A percentile compares a stretch with the other conserved stretches of the same genome.
These are phyloP conservation scores for Luehdorfia chinensis DNA, from an alignment of 1,140 invertebrate genomes.

Conservation along the genomic window DNA sequence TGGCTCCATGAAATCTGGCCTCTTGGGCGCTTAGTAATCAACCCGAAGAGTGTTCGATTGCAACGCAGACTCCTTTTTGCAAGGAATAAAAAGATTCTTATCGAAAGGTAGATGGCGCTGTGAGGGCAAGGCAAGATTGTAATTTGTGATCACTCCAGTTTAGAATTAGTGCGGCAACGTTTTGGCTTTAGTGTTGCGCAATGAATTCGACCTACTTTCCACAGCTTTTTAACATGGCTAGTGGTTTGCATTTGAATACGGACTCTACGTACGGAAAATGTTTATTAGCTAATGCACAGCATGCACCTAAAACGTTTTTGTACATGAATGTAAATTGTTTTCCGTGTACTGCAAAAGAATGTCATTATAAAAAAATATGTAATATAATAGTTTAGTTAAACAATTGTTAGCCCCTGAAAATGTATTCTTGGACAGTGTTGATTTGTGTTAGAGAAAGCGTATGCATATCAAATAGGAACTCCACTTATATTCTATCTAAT, in stretches of 20 bases:
- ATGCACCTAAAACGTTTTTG: no score
- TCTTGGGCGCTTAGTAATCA: conserved; percentile 71
- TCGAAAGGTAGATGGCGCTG: conserved; percentile 54
- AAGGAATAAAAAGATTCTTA: conserved; percentile 69
- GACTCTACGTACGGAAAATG: conserved; percentile 13
- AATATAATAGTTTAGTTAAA: no score
- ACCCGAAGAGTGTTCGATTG: conserved; percentile 62
- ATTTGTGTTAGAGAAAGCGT: no score
- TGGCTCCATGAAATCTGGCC: conserved; percentile 68
- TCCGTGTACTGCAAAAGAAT: no score
- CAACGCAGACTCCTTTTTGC: conserved; percentile 57
- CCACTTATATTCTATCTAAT: no score
- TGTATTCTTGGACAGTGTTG: no score
- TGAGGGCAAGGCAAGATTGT: conserved; percentile 57
- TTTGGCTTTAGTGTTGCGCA: conserved; percentile 38
- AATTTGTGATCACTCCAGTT: conserved; percentile 66
- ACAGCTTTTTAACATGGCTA: conserved; percentile 25
- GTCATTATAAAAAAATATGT: no score
- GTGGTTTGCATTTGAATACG: conserved; percentile 17
- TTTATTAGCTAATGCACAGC: conserved; percentile 17
- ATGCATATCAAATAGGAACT: no score
- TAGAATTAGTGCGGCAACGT: conserved; percentile 57
- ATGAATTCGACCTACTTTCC: conserved; percentile 21
- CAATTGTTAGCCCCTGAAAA: no score
- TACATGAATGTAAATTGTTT: no score